Base-by-base conservation (phyloP, 1,140 invertebrate genomes). In the Potamilus streckersoni region DNA sequence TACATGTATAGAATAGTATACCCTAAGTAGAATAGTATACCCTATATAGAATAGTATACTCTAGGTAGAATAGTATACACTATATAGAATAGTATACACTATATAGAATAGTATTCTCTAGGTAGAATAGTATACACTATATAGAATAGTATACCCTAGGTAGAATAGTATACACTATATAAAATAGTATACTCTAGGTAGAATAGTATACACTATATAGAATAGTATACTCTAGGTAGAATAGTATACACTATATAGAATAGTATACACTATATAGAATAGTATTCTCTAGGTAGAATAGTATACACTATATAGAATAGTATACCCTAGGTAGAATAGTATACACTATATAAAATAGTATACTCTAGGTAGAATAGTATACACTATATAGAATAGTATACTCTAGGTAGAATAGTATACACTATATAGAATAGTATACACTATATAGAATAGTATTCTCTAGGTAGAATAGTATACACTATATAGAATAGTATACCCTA, bases 251-350 rank as follows among this genome's bases (percentile, higher is more conserved):
- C 27, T 27, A 38, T 19, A 5, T 31, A 61, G 17, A 61, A 58
- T 23, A 38, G 73, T 85, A 84, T 85, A 91, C 90, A 86, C 86
- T 79, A 84, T 82, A 69, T 85, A 86, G 71, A 88, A 87, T n/a
- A 91, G 86, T 2, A 27, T 27, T 2, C 27, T 2, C 27, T 3
- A 38, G 2, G 2, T 31, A 61, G 17, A 61, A 58, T 23, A 38
- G 73, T 85, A 84, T 85, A 91, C 90, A 86, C 86, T 79, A 84
- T 82, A 69, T 85, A 86, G 71, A 88, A 87, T n/a, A 91, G 86
- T 79, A 19, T 27, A 27, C 27, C 27, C 27, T 27, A 38, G 2
- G 2, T 31, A 61, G 17, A 61, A 58, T 23, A 38, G 73, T 85
- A 84, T 85, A 91, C 90, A 86, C 86, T 79, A 84, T 82, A 69